These are phyloP conservation scores for Augochlora pura DNA, from an alignment of 1,140 invertebrate species.

Conservation along the genomic window DNA sequence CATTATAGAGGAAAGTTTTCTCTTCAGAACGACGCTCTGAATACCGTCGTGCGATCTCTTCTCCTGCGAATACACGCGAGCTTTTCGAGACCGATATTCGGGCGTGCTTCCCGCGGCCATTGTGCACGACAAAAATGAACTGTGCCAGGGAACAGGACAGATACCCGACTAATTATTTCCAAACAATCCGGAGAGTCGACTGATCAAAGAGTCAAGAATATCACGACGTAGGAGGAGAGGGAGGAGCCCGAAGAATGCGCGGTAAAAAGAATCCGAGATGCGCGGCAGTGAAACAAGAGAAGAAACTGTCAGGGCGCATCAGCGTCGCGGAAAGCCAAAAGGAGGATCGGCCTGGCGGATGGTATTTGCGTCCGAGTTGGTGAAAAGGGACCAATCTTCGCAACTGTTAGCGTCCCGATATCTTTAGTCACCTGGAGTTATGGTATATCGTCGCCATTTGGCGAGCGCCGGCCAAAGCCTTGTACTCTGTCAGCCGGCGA, in stretches of 20 bases:
- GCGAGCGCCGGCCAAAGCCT: background rate
- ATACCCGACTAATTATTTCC: background rate
- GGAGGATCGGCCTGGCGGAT: background rate
- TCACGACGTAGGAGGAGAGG: background rate
- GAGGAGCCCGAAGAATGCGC: background rate
- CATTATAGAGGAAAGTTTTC: no score
- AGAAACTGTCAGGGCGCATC: slow-evolving; percentile 10
- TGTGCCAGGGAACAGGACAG: no score
- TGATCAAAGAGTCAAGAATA: slow-evolving; percentile 6
- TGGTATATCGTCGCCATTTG: slow-evolving; percentile 26
- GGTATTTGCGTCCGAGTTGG: slow-evolving; percentile 23
- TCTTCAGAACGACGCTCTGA: no score
- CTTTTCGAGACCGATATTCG: no score
- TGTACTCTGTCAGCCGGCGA: slow-evolving; percentile 10
- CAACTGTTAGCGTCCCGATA: slow-evolving; percentile 21
- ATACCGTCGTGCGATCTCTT: no score
- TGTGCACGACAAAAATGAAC: no score
- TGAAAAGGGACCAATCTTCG: slow-evolving; percentile 33
- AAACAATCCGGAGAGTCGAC: background rate
- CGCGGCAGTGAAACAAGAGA: background rate
- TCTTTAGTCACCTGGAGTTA: slow-evolving; percentile 46
- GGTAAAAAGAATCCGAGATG: slow-evolving; percentile 25
- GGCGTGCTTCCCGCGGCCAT: no score
- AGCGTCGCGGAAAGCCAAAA: slow-evolving; percentile 6
- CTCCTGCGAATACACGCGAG: no score